Base-by-base conservation (phyloP, 2,113 vertebrate genomes). In the Cinclus cinclus region DNA sequence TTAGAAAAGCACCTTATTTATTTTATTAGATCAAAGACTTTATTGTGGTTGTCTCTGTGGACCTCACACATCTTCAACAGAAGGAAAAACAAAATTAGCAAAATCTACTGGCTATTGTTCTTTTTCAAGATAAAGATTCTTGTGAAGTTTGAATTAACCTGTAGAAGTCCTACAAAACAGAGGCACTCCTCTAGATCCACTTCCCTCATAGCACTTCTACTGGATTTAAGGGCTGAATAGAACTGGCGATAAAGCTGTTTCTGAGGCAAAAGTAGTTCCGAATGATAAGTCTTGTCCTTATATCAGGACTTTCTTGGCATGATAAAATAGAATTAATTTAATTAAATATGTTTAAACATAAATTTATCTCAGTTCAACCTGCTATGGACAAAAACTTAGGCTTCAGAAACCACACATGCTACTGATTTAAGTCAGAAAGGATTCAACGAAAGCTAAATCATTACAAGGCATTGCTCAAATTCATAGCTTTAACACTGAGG, bases 1-100 rank as follows among this genome's bases (percentile, higher is more conserved):
- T 37, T 37, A 37, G 35, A 37, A 37, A 37, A 37, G 35, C 35
- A 37, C 59, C 9, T 7, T 55, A 69, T 79, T 94, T 65, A 70
- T 90, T 77, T 97, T 88, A 76, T 77, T 85, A 93, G 92, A 95
- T 96, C 95, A 97, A 95, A 96, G 93, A 49, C 60, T 94, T 87
- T 41, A 80, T 14, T n/a, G 5, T 3, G 24, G 7, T 28, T 90
- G 39, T 95, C 93, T 90, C 93, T 92, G 58, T 0, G 28, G 96
- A 93, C 42, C 42, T 94, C 70, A 55, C 30, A 55, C 58, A 86
- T 63, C 39, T 46, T 37, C 82, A 77, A 31, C 47, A 83, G 68
- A 90, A 77, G 24, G 20, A 70, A 91, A 91, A 95, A 59, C 18
- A 80, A 92, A 85, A 89, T 19, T 9, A 82, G 55, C 58, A 93